Evolutionary conservation across 2,113 vertebrate species (phyloP).

Genomic region (Phylloscopus trochilus): DNA sequence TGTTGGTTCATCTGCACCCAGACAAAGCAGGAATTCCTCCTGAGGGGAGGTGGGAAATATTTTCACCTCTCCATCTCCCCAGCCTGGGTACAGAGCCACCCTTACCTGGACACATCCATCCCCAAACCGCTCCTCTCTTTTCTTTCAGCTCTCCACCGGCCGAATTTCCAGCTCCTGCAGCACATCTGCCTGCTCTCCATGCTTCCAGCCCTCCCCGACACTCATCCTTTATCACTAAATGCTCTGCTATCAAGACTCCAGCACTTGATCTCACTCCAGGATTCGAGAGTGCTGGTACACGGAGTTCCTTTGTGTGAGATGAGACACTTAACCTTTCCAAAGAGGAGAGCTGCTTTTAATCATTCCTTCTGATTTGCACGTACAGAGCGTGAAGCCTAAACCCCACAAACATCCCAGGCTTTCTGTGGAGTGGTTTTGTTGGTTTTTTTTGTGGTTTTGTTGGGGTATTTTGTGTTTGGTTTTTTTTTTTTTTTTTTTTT

Average conservation of each 20-base stretch:
- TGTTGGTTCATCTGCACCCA: neutral
- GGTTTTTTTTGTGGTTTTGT: too few species aligned
- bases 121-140: neutral
- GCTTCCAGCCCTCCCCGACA: neutral
- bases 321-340: slow-evolving; percentile 62
- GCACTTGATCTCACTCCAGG: slow-evolving; percentile 62
- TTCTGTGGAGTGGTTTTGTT: neutral
- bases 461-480: too few species aligned
- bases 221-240: slow-evolving; percentile 36
- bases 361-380: slow-evolving; percentile 25
- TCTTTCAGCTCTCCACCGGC: neutral
- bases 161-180: neutral
- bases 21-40: neutral
- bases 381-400: neutral
- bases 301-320: slow-evolving; percentile 45
- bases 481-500: too few species aligned
- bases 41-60: neutral
- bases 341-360: slow-evolving; percentile 50
- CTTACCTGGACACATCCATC: neutral
- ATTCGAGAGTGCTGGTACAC: slow-evolving; percentile 42
- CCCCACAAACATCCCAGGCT: neutral
- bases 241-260: slow-evolving; percentile 46
- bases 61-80: neutral
- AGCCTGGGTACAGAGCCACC: neutral
- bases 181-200: slow-evolving; percentile 44